phyloP scores from a whole-genome alignment of 2,797 vertebrate genomes.

The Erpetoichthys calabaricus region DNA sequence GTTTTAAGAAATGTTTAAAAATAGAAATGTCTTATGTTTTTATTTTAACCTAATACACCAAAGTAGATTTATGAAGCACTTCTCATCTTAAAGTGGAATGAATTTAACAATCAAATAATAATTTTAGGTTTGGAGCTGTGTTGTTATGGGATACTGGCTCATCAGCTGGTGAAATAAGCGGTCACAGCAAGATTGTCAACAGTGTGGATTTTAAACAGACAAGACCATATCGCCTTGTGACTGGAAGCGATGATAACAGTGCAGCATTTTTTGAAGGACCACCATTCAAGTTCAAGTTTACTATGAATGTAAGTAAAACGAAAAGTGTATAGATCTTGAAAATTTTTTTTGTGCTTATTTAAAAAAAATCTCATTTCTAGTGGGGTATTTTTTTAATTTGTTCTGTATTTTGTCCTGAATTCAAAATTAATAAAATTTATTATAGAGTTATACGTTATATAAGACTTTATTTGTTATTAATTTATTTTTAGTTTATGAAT shows the following conservation, averaged over 20 bases:
- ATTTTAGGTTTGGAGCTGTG: conserved; percentile 69
- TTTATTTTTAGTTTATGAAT: no score
- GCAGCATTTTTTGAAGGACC: conserved; percentile 76
- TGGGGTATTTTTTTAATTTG: no score
- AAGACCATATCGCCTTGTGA: conserved; percentile 72
- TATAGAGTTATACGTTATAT: no score
- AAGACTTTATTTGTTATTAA: no score
- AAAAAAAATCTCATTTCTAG: no score
- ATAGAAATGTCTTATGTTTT: no score
- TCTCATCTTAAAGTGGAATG: not conserved
- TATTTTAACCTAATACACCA: no score
- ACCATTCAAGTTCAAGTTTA: conserved; percentile 88
- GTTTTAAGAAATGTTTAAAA: no score
- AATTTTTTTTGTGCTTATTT: no score
- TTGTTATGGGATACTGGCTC: conserved; percentile 90
- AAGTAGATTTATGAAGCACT: not conserved
- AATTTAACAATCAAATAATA: not conserved
- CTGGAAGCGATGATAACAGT: conserved; percentile 73
- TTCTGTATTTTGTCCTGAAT: no score
- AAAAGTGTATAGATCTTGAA: no score
- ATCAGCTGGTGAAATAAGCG: conserved; percentile 72
- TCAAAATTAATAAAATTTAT: no score
- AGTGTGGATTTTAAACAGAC: conserved; percentile 79
- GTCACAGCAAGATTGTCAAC: conserved; percentile 83
- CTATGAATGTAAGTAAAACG: conserved; percentile 55